Evolutionary conservation across 2,888 invertebrate species (phyloP), one percentile per base, ranked within the genome.

Genomic region (Deladenus siricidicola): DNA sequence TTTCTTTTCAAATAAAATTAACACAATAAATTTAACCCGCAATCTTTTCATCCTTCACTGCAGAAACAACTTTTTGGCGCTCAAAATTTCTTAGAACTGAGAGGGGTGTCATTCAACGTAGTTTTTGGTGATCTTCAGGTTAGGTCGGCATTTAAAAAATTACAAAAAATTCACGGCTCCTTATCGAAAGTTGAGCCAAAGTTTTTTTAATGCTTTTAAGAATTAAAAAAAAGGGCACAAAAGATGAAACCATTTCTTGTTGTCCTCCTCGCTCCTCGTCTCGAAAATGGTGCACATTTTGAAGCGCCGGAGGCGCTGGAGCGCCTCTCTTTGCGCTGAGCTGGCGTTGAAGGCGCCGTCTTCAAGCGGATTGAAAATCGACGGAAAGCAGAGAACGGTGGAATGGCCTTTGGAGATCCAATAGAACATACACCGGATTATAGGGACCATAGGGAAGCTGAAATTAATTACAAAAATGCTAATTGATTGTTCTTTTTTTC

Each of bases 391-490:
- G 49, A 60, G 51, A 43, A 43, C 14, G 23, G 60, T 59, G 34
- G 39, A 45, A 39, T 60, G 60, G 19, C 60, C 60, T 19, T 45
- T 39, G 14, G 60, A 56, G 23, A 60, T 30, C 60, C 60, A 60
- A 28, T 60, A 60, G 39, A 60, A 60, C 19, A 60, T 29, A 26
- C 60, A 60, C 14, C 60, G 60, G 24, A 60, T 49, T 42, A 60
- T 50, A n/a, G 60, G 56, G 24, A 60, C 42, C 8, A 60, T 26
- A 14, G 60, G 60, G 21, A 60, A 60, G 34, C 60, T 60, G 23
- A 8, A 60, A 29, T n/a, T 14, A 14, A n/a, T n/a, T n/a, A n/a
- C n/a, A n/a, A n/a, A n/a, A n/a, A n/a, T n/a, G n/a, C n/a, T n/a
- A n/a, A n/a, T n/a, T n/a, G n/a, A n/a, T n/a, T n/a, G n/a, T n/a